These are phyloP conservation scores for Rhombomys opimus DNA, from an alignment of 2,113 vertebrate genomes.

Conservation along the genomic window DNA sequence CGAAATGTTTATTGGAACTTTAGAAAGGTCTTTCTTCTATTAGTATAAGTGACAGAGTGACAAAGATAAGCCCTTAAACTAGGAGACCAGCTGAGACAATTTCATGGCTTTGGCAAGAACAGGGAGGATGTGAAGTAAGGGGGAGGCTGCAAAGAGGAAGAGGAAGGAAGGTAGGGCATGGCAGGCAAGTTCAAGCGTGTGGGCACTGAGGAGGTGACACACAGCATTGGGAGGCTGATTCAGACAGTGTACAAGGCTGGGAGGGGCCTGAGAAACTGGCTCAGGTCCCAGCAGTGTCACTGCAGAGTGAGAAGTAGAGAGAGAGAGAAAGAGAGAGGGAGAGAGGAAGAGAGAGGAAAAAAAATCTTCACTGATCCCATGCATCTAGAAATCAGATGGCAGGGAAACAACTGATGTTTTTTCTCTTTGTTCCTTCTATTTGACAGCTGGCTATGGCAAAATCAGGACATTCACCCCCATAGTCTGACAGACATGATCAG, in stretches of 20 bases:
- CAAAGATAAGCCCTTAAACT: background rate
- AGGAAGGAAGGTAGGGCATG: background rate
- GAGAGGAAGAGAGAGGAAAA: too few relatives aligned
- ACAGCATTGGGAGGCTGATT: background rate
- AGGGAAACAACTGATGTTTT: background rate
- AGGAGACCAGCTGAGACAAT: constrained; percentile 37
- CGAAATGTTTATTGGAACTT: constrained; percentile 2
- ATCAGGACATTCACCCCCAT: background rate
- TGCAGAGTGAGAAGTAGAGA: background rate
- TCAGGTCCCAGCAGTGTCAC: background rate
- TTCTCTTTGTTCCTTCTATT: constrained; percentile 17
- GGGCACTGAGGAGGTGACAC: background rate
- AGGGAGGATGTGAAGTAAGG: background rate
- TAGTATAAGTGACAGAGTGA: background rate
- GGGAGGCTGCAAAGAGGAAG: background rate
- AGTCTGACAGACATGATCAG: background rate
- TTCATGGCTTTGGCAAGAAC: background rate
- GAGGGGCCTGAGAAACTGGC: background rate
- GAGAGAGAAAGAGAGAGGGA: background rate
- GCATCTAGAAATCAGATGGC: constrained; percentile 48
- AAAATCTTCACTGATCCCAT: constrained; percentile 1
- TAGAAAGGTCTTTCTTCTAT: constrained; percentile 14
- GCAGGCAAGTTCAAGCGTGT: background rate
- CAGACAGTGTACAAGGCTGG: background rate
- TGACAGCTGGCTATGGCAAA: constrained; percentile 40